A percentile compares a stretch with the other conserved stretches of the same genome.
Evolutionary conservation across 2,113 vertebrate genomes (phyloP).

Genomic region (Struthio camelus): DNA sequence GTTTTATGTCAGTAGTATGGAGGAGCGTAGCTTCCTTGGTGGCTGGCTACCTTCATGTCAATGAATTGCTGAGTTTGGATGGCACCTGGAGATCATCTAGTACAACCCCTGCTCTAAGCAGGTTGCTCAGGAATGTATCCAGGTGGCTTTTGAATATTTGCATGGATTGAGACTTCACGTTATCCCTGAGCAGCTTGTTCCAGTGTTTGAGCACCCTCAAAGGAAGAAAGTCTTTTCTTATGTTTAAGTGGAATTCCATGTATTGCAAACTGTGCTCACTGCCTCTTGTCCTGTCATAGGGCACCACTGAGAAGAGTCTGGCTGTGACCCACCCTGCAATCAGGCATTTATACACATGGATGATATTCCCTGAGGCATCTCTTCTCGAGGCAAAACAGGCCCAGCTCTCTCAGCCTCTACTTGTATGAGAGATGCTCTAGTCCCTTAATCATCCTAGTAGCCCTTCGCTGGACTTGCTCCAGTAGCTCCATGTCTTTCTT

Average conservation of each 20-base stretch:
- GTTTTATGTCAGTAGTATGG: accelerated
- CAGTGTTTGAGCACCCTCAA: background rate
- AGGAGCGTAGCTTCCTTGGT: background rate
- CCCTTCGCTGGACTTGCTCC: background rate
- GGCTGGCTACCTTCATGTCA: background rate
- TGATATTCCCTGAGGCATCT: background rate
- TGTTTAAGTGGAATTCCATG: background rate
- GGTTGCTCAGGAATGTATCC: background rate
- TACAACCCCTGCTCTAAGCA: no score
- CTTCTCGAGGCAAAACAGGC: background rate
- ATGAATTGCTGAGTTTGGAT: accelerated
- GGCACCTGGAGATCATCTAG: background rate
- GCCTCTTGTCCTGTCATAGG: background rate
- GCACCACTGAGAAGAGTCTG: background rate
- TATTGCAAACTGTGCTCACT: accelerated
- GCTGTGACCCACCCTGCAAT: background rate
- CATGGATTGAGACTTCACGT: accelerated
- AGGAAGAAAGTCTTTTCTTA: background rate
- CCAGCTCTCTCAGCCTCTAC: background rate
- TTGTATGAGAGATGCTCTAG: background rate
- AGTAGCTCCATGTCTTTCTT: background rate
- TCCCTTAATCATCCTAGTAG: background rate
- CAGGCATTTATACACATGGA: background rate
- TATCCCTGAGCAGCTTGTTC: background rate
- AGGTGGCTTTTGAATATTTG: background rate